Base-by-base conservation (phyloP, 2,113 vertebrate genomes). In the Alouatta palliata region DNA sequence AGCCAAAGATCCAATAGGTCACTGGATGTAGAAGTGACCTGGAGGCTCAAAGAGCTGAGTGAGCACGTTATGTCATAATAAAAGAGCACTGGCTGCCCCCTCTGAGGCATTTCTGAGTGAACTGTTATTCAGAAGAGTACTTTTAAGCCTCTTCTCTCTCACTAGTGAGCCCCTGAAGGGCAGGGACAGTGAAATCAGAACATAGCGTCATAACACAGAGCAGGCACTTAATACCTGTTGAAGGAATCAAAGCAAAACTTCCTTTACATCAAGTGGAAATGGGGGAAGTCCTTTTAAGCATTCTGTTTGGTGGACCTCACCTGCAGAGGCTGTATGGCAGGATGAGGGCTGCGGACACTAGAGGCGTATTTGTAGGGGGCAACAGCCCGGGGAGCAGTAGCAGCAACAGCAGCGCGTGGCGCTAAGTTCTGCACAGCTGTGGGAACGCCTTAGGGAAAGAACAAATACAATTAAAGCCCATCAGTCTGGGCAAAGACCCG, bases 301-400 rank as follows among this genome's bases (percentile, higher is more conserved):
- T 32, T 40, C 16, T 43, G 14, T 35, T 3, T 32, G 21, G 43
- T 4, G 11, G 73, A 9, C 79, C 93, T 95, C 99, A 99, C 99
- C 99, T 99, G 99, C 98, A 99, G 98, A 71, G 99, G 99, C 86
- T 99, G 99, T 7, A 99, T 99, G 8, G 99, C 99, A 0, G 99
- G 99, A 97, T 99, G 99, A 0, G 99, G 99, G 98, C 99, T 99
- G 95, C 99, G 99, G 82, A 99, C 99, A 49, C 98, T 98, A 0
- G 99, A 99, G 98, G 99, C 99, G 0, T 99, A 99, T 98, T 99
- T 99, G 94, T 99, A 99, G 1, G 99, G 99, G 56, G 99, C 99
- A 97, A 99, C 99, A 1, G 99, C 98, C 64, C 99, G 98, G 37
- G 99, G 99, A 35, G 99, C 98, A 0, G 99, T 97, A 35, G 99